Evolutionary conservation across 2,797 vertebrate genomes (phyloP).

Genomic region (Mionectes olivaceus): DNA sequence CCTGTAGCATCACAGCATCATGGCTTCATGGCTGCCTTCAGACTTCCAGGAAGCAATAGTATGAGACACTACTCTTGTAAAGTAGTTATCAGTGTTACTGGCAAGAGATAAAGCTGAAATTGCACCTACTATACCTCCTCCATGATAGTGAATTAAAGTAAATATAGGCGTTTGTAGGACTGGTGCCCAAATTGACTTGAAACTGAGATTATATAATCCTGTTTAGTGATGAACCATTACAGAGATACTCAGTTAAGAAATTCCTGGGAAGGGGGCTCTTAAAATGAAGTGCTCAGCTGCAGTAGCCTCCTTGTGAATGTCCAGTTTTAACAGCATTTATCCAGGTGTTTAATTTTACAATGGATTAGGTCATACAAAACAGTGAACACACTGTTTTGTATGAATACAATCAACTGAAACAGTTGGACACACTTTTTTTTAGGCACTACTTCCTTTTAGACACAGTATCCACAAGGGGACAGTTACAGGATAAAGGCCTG

Average conservation of each 20-base stretch:
- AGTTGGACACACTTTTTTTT: not conserved
- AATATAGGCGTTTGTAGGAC: not conserved
- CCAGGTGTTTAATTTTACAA: not conserved
- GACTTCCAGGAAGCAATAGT: not conserved
- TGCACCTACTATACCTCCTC: not conserved
- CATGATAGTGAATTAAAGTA: not conserved
- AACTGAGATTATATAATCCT: not conserved
- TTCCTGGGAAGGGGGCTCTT: not conserved
- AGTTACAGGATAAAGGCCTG: not conserved
- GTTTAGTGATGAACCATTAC: not conserved
- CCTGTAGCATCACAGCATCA: not conserved
- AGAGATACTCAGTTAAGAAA: not conserved
- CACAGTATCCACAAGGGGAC: not conserved
- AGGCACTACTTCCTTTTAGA: conserved; percentile 18
- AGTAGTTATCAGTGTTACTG: not conserved
- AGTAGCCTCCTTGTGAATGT: not conserved
- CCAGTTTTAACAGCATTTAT: not conserved
- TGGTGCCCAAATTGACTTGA: not conserved
- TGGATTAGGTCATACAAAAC: not conserved
- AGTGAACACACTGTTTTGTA: not conserved
- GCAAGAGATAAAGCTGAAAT: not conserved
- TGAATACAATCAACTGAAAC: not conserved
- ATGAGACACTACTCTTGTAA: not conserved
- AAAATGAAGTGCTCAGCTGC: not conserved
- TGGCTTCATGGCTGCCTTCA: not conserved